Conservation (phyloP, 2,797 vertebrate genomes). For the Botia kubotai region DNA sequence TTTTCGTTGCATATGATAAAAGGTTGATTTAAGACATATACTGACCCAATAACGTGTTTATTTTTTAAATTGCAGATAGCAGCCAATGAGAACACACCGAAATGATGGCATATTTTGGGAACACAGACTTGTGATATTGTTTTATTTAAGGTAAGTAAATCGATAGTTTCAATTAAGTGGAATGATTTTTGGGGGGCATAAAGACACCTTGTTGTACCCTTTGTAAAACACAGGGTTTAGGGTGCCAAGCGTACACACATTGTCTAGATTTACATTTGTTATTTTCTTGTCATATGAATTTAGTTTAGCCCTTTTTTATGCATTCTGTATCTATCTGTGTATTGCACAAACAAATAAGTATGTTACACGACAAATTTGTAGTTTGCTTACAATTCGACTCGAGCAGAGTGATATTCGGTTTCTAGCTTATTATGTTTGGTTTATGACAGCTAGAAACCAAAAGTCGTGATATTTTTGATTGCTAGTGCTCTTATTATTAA, state of each 20-base stretch:
- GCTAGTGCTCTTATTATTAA: background rate
- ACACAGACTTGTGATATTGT: background rate
- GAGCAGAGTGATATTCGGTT: no score
- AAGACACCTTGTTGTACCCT: background rate
- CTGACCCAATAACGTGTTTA: background rate
- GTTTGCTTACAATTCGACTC: background rate
- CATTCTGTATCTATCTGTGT: background rate
- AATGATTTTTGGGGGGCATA: background rate
- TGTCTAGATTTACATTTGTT: background rate
- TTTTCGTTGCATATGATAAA: background rate
- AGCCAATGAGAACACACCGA: background rate
- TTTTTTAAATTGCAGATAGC: background rate
- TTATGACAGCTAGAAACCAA: background rate
- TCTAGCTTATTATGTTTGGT: background rate
- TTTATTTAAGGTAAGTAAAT: constrained; percentile 1
- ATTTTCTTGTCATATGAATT: background rate
- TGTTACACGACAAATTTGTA: background rate
- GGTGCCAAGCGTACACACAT: no score
- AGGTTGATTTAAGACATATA: background rate
- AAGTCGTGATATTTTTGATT: background rate
- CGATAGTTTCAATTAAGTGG: background rate
- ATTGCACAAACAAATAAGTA: no score
- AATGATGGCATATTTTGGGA: background rate
- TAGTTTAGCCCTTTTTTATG: background rate
- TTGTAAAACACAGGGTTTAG: background rate